phyloP scores from a whole-genome alignment of 2,888 invertebrate species.

The Chymomyza procnemis region DNA sequence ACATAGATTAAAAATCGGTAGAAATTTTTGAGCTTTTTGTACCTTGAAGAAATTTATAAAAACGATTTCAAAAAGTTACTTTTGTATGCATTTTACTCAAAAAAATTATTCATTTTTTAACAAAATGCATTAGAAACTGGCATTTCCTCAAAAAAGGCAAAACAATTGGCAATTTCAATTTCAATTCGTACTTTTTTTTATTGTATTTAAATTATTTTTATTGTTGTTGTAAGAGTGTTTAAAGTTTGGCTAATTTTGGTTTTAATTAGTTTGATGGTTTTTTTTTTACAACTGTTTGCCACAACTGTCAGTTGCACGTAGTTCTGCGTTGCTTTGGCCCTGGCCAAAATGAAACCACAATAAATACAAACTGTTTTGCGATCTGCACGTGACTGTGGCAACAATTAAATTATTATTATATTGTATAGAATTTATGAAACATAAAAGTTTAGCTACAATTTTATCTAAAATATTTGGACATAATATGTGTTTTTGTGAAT shows the following conservation, averaged over 20 bases:
- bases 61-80: too few species aligned
- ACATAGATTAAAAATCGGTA: too few species aligned
- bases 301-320: constrained; percentile 62
- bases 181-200: background rate
- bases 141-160: too few species aligned
- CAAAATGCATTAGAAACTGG: too few species aligned
- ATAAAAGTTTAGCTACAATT: background rate
- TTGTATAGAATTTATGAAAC: constrained; percentile 40
- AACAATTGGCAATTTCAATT: too few species aligned
- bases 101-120: too few species aligned
- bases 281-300: constrained; percentile 17
- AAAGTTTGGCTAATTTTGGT: background rate
- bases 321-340: constrained; percentile 17
- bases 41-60: too few species aligned
- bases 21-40: too few species aligned
- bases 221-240: background rate
- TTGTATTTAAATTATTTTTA: background rate
- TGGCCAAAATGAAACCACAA: constrained; percentile 48
- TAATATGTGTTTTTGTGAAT: background rate
- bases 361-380: constrained; percentile 64
- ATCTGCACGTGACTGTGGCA: constrained; percentile 41
- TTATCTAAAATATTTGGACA: background rate
- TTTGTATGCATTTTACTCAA: too few species aligned
- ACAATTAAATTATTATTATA: constrained; percentile 71
- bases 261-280: background rate